A percentile compares a stretch with the other conserved stretches of the same genome.
phyloP scores from a whole-genome alignment of 2,797 vertebrate genomes.

The Fratercula arctica region DNA sequence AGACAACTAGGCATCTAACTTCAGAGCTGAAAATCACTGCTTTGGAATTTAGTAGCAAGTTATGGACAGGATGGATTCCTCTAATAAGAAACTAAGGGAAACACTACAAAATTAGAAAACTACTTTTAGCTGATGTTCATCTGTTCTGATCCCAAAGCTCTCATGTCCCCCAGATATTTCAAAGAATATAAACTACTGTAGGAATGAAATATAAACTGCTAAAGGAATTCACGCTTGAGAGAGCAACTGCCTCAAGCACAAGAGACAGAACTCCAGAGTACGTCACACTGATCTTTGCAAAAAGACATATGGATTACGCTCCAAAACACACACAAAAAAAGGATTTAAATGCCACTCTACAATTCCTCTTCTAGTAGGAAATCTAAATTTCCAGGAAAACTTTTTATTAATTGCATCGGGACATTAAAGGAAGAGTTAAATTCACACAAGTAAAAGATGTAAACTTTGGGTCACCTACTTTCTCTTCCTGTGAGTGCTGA shows the following conservation, averaged over 20 bases:
- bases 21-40: background rate
- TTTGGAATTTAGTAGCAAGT: background rate
- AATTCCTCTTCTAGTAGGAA: background rate
- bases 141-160: background rate
- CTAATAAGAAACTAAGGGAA: background rate
- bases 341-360: background rate
- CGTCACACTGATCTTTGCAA: background rate
- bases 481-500: background rate
- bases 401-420: background rate
- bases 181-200: background rate
- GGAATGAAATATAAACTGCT: background rate
- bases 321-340: background rate
- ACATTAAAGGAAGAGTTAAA: background rate
- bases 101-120: background rate
- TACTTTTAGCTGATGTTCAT: background rate
- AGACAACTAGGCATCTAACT: background rate
- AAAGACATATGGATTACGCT: background rate
- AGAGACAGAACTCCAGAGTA: background rate
- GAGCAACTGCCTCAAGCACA: background rate
- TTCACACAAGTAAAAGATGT: background rate
- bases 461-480: background rate
- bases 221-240: background rate
- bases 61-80: background rate
- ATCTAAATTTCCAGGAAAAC: background rate
- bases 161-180: accelerated